Evolutionary conservation across 2,888 invertebrate genomes (phyloP), one percentile per base, ranked within the genome.

Genomic region (Desoria tigrina): DNA sequence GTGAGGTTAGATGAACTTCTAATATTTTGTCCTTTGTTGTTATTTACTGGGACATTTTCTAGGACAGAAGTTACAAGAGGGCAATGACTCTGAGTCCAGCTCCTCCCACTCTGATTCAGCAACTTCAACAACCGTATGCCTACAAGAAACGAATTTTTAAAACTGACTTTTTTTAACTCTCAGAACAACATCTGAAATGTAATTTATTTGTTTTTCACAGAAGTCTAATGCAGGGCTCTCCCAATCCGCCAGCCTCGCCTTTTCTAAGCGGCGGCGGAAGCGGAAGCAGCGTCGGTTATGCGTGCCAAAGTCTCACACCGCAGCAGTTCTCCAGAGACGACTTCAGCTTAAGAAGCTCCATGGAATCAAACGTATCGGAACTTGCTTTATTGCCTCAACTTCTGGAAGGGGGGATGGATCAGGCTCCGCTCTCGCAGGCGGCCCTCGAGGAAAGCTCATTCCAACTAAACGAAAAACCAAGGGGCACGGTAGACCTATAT

Each of bases 261-360:
- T 18, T 28, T 6, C 32, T 32, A 45, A 45, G 45, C 45, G 45
- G 16, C 45, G 45, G 45, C 65, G 72, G 62, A 70, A 71, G 42
- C 69, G 74, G 21, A 63, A 60, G 63, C 67, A 73, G 37, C 86
- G 88, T 83, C 89, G 88, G 83, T 90, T 92, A 85, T 87, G 90
- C 83, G 86, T 90, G 85, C 87, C 89, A 85, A 92, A 92, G 83
- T 87, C 90, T 82, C 91, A 91, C 83, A 88, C 72, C 58, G 68
- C 73, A 53, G 73, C 88, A 65, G 77, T 74, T 78, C 79, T 77
- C 78, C 68, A 75, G 61, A 68, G 77, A 71, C 54, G 75, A 60
- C 72, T 71, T 49, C 76, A 75, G 61, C 74, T 76, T 66, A 74
- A 76, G 61, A 74, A 73, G 58, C 70, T 68, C 27, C 45, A 45